phyloP scores from a whole-genome alignment of 2,113 vertebrate species.

The Athene cunicularia region DNA sequence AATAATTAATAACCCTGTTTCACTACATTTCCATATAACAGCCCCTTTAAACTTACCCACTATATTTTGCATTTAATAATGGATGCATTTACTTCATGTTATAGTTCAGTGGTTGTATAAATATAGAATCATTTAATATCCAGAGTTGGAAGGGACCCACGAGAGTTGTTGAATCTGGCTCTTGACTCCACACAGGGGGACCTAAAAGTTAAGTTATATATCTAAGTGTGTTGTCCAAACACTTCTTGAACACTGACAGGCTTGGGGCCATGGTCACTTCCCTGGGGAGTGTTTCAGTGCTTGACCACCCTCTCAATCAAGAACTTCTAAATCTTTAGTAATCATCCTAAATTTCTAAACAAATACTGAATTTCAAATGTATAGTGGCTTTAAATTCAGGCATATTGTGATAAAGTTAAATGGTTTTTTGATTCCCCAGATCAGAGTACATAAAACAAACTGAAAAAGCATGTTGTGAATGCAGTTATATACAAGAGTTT shows the following conservation, averaged over 20 bases:
- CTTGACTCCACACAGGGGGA: not conserved
- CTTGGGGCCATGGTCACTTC: not conserved
- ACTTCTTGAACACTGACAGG: not conserved
- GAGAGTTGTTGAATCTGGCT: not conserved
- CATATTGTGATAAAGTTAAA: not conserved
- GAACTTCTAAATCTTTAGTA: not conserved
- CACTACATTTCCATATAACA: not conserved
- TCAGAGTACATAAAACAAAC: not conserved
- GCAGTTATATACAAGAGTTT: not conserved
- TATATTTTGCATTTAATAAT: not conserved
- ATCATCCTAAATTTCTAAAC: not conserved
- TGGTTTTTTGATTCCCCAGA: rapidly evolving
- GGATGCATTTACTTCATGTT: not conserved
- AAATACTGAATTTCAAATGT: not conserved
- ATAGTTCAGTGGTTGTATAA: too few relatives aligned
- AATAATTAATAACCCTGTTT: not conserved
- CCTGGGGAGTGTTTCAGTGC: not conserved
- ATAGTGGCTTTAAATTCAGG: not conserved
- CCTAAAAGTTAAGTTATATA: not conserved
- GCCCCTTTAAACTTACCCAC: not conserved
- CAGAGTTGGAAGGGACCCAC: not conserved
- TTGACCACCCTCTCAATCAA: not conserved
- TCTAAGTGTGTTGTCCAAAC: not conserved
- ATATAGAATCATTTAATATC: not conserved
- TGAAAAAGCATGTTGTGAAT: not conserved